Percentiles rank a stretch among this genome's conserved stretches.
Evolutionary conservation across 2,113 vertebrate genomes (phyloP).

Genomic region (Calyptomena viridis): DNA sequence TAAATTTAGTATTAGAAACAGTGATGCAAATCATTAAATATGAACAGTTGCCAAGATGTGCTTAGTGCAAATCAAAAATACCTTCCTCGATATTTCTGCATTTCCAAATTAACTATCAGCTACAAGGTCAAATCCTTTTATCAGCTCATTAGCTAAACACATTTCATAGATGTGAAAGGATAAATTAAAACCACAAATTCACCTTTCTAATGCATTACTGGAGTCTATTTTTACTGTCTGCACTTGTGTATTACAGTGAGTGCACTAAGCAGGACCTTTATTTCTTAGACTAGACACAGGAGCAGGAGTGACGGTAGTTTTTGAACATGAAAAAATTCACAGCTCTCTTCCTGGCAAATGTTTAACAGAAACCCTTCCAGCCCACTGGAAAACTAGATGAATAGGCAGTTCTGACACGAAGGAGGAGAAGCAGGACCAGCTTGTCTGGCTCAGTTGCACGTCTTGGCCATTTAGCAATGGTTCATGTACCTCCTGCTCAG

Average conservation of each 20-base stretch:
- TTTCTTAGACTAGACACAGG: neutral
- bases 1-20: conserved; percentile 3
- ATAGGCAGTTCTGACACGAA: neutral
- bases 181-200: neutral
- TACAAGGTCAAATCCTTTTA: neutral
- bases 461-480: neutral
- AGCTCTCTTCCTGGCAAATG: neutral
- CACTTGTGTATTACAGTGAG: neutral
- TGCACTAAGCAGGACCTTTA: neutral
- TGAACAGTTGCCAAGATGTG: neutral
- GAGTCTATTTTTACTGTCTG: neutral
- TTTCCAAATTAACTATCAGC: neutral
- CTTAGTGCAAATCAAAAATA: neutral
- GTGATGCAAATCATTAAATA: neutral
- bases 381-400: neutral
- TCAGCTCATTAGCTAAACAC: neutral
- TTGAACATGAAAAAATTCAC: neutral
- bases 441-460: neutral
- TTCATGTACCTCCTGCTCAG: neutral
- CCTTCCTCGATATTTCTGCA: neutral
- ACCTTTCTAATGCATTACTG: neutral
- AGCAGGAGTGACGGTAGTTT: neutral
- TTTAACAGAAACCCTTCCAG: neutral
- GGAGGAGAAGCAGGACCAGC: neutral
- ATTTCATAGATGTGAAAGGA: neutral